Percentiles rank a stretch among this genome's conserved stretches.
Evolutionary conservation across 2,113 vertebrate genomes (phyloP).

Genomic region (Heterocephalus glaber): DNA sequence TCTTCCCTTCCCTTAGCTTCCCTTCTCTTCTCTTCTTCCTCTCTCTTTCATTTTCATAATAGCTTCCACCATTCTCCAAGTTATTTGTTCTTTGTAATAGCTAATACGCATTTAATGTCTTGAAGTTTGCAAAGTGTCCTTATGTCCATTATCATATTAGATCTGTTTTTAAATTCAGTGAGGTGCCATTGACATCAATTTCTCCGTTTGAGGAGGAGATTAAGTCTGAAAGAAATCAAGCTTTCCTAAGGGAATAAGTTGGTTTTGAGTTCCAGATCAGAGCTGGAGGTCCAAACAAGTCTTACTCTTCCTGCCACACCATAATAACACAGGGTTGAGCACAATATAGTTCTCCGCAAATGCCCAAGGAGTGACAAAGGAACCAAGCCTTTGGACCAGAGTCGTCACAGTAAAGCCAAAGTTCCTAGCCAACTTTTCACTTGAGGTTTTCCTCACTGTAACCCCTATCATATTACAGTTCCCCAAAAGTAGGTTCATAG

Average conservation of each 20-base stretch:
- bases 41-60: neutral
- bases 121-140: neutral
- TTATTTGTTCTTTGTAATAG: conserved; percentile 36
- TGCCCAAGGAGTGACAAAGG: neutral
- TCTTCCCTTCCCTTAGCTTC: neutral
- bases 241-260: neutral
- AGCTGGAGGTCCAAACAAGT: neutral
- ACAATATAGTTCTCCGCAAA: neutral
- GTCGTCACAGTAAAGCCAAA: neutral
- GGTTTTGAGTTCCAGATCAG: conserved; percentile 3
- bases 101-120: conserved; percentile 6
- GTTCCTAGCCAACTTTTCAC: neutral
- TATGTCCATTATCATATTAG: neutral
- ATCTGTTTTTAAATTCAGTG: neutral
- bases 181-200: neutral
- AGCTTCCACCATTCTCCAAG: conserved; percentile 25
- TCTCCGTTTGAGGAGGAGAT: neutral
- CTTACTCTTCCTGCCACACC: neutral
- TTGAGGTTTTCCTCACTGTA: neutral
- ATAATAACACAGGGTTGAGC: too few relatives aligned
- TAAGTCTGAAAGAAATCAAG: neutral
- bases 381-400: neutral
- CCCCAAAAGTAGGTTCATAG: neutral
- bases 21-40: neutral
- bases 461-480: neutral